Conservation (phyloP, 2,797 vertebrate species). For the Oryzias dopingdopingensis region DNA sequence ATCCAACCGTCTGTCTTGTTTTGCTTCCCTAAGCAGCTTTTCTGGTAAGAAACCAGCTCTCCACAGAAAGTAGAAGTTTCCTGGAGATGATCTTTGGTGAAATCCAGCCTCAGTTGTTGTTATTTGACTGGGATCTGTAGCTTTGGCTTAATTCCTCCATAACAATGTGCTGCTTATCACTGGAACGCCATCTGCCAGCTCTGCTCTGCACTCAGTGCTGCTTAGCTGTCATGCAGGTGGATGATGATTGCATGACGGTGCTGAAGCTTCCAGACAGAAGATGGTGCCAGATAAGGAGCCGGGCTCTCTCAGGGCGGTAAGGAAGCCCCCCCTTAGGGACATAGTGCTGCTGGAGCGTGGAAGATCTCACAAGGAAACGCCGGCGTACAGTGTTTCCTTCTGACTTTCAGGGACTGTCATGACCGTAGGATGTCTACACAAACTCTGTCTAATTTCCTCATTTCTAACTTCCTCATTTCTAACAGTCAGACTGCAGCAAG, state of each 20-base stretch:
- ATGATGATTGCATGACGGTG: slow-evolving; percentile 76
- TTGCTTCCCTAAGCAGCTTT: too few species aligned
- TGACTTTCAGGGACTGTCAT: too few species aligned
- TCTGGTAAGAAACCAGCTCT: too few species aligned
- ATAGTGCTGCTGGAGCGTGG: not conserved
- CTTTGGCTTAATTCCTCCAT: slow-evolving; percentile 8
- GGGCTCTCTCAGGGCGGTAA: slow-evolving; percentile 66
- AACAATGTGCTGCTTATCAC: slow-evolving; percentile 67
- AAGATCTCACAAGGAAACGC: not conserved
- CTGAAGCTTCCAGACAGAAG: slow-evolving; percentile 72
- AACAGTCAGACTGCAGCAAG: too few species aligned
- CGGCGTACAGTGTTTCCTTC: not conserved
- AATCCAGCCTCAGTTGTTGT: not conserved
- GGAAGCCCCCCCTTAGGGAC: slow-evolving; percentile 46
- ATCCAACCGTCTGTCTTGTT: too few species aligned
- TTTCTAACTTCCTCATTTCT: too few species aligned
- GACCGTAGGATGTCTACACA: too few species aligned
- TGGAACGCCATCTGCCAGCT: slow-evolving; percentile 57
- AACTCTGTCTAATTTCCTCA: too few species aligned
- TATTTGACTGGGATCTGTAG: slow-evolving; percentile 1
- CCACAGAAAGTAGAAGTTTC: too few species aligned
- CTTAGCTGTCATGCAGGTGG: slow-evolving; percentile 78
- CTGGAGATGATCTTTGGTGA: too few species aligned
- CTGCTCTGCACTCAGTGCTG: slow-evolving; percentile 58
- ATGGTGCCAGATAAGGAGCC: slow-evolving; percentile 81